Percentiles rank a stretch among this genome's conserved stretches.
phyloP scores from a whole-genome alignment of 2,113 vertebrate species.

The Limnothrissa miodon region DNA sequence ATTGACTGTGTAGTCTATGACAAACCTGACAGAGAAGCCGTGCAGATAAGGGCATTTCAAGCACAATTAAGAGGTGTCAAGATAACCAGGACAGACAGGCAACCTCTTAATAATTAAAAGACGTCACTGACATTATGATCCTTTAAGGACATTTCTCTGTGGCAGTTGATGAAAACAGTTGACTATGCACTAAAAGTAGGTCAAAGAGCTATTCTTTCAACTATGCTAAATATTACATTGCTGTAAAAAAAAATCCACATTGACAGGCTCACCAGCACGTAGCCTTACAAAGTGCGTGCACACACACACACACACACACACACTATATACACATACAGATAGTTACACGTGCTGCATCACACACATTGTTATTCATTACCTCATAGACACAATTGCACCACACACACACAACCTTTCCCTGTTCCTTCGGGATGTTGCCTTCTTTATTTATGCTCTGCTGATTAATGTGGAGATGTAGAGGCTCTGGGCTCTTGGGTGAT shows the following conservation, averaged over 20 bases:
- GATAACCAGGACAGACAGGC: conserved; percentile 60
- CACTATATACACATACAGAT: not conserved
- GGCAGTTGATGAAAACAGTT: conserved; percentile 58
- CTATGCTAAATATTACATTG: conserved; percentile 53
- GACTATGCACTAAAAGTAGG: conserved; percentile 61
- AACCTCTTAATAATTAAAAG: conserved; percentile 66
- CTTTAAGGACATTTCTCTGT: conserved; percentile 53
- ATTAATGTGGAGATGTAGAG: not conserved
- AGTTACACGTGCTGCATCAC: not conserved
- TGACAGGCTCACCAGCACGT: not conserved
- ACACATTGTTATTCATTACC: not conserved
- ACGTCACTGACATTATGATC: conserved; percentile 62
- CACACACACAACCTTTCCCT: not conserved
- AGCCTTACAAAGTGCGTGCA: not conserved
- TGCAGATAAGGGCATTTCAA: conserved; percentile 51
- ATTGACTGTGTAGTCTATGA: conserved; percentile 11
- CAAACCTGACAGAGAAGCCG: conserved; percentile 32
- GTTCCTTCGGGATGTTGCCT: not conserved
- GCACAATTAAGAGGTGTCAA: conserved; percentile 53
- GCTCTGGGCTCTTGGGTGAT: not conserved
- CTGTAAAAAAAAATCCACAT: conserved; percentile 7
- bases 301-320: not conserved
- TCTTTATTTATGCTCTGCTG: not conserved
- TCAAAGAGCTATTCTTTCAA: conserved; percentile 55
- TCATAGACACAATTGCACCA: not conserved